Evolutionary conservation across 23 tunicate genomes (phyloP).

Genomic region (Phallusia fumigata): DNA sequence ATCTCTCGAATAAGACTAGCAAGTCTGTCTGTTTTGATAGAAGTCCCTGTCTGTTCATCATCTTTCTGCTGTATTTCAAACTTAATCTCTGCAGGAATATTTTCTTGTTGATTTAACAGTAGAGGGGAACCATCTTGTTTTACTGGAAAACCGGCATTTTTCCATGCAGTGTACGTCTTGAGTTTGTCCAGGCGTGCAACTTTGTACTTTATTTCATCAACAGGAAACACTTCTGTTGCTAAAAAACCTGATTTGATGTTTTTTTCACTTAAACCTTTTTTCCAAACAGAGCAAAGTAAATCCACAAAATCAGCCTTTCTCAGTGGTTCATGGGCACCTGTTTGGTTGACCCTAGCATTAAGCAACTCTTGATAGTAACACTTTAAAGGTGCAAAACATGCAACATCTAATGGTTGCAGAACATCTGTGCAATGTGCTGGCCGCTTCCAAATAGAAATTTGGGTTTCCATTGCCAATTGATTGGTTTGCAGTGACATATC

Average conservation of each 20-base stretch:
- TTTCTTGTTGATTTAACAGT: no score
- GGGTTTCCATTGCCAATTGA: not conserved
- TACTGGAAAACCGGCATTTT: not conserved
- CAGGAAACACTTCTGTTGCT: conserved; percentile 15
- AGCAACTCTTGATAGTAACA: not conserved
- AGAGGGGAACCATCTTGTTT: not conserved
- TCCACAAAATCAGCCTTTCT: conserved; percentile 19
- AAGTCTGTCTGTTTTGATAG: no score
- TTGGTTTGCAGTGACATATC: not conserved
- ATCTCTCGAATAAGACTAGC: no score
- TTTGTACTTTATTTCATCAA: not conserved
- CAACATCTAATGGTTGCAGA: conserved; percentile 25
- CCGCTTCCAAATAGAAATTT: conserved; percentile 17
- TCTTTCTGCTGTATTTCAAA: no score
- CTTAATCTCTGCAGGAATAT: no score
- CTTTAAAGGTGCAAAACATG: conserved; percentile 23
- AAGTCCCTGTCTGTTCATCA: no score
- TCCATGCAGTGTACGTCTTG: not conserved
- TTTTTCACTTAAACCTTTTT: not conserved
- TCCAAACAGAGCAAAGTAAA: conserved; percentile 5
- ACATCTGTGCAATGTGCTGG: conserved; percentile 31
- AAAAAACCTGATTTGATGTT: conserved; percentile 2
- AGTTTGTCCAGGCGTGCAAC: conserved; percentile 20
- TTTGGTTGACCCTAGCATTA: not conserved
- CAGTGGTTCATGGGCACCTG: conserved; percentile 9